phyloP scores from a whole-genome alignment of 2,888 invertebrate genomes.

The Caenorhabditis becei region DNA sequence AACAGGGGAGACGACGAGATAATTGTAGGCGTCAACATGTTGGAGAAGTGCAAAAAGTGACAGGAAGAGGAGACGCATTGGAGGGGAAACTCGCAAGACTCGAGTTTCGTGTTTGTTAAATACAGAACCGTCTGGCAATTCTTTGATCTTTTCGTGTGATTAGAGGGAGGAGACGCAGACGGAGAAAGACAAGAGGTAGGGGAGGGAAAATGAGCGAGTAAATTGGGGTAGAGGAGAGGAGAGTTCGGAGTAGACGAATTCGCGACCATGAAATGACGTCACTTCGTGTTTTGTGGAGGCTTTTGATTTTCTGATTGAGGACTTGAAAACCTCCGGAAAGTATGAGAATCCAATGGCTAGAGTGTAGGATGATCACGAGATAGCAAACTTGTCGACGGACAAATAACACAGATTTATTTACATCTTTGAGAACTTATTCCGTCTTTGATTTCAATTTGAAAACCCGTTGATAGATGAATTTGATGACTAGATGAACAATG shows the following conservation, averaged over 20 bases:
- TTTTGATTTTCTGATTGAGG: background rate
- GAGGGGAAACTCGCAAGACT: background rate
- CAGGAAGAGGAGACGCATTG: slow-evolving; percentile 18
- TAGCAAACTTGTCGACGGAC: too few relatives aligned
- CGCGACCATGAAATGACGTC: slow-evolving; percentile 4
- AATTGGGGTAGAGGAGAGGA: background rate
- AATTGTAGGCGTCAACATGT: slow-evolving; percentile 25
- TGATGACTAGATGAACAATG: background rate
- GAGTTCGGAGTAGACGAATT: background rate
- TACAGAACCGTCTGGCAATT: slow-evolving; percentile 1
- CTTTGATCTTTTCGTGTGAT: background rate
- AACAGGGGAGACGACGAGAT: slow-evolving; percentile 34
- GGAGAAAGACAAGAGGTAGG: background rate
- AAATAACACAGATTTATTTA: too few relatives aligned
- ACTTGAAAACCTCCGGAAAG: too few relatives aligned
- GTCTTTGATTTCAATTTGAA: slow-evolving; percentile 11
- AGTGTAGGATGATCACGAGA: background rate
- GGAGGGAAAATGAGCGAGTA: background rate
- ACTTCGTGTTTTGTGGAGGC: background rate
- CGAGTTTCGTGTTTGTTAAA: slow-evolving; percentile 7
- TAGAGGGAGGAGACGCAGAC: background rate
- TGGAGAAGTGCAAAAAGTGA: slow-evolving; percentile 25
- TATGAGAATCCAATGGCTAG: background rate
- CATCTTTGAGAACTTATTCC: background rate
- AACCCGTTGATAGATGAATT: slow-evolving; percentile 8